phyloP scores from a whole-genome alignment of 2,888 invertebrate genomes.

The Lypha dubia region DNA sequence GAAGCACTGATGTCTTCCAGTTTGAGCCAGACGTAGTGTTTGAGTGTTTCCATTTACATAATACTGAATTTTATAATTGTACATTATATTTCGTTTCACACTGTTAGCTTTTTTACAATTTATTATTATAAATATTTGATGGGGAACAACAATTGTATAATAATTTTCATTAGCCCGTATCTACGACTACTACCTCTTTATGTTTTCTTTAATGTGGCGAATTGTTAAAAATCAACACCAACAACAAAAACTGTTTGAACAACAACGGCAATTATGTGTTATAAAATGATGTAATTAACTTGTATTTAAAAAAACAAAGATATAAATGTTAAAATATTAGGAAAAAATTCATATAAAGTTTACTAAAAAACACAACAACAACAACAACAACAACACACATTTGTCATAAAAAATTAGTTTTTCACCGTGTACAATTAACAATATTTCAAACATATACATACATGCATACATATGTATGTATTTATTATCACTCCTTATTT shows the following conservation, averaged over 20 bases:
- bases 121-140: background rate
- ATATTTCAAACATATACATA: no score
- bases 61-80: no score
- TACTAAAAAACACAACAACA: background rate
- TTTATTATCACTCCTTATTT: conserved; percentile 41
- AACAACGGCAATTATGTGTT: conserved; percentile 26
- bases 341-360: background rate
- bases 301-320: conserved; percentile 2
- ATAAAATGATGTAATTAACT: conserved; percentile 34
- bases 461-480: conserved; percentile 1
- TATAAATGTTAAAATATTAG: background rate
- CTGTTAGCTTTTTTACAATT: conserved; percentile 14
- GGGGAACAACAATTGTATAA: conserved; percentile 38
- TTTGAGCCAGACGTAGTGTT: no score
- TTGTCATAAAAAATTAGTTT: conserved; percentile 31
- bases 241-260: conserved; percentile 7
- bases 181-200: conserved; percentile 5
- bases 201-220: conserved; percentile 7
- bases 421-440: conserved; percentile 11
- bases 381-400: background rate
- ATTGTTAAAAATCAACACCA: conserved; percentile 17
- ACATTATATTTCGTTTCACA: no score
- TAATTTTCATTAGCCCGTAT: conserved; percentile 30
- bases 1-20: no score
- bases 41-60: no score